Evolutionary conservation across 2,113 vertebrate genomes (phyloP).

Genomic region (Podarcis raffonei): DNA sequence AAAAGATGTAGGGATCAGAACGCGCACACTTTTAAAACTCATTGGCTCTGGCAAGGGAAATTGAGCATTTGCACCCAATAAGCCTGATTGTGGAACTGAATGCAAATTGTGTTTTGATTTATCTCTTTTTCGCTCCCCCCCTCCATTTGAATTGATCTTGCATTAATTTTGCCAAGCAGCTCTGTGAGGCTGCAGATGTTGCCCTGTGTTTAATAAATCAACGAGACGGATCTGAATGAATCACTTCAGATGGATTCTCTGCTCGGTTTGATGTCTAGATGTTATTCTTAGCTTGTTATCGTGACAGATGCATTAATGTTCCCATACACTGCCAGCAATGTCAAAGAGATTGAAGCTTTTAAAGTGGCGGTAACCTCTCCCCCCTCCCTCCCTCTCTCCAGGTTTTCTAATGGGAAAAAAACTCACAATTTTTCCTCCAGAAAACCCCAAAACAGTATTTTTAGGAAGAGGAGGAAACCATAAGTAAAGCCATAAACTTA

Average conservation of each 20-base stretch:
- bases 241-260: conserved; percentile 89
- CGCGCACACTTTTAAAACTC: conserved; percentile 77
- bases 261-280: conserved; percentile 88
- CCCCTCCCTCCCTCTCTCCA: background rate
- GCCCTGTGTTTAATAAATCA: conserved; percentile 90
- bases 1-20: conserved; percentile 59
- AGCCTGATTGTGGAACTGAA: conserved; percentile 84
- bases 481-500: conserved; percentile 54
- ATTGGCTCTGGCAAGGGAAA: conserved; percentile 79
- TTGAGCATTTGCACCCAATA: conserved; percentile 83
- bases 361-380: conserved; percentile 76
- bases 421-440: conserved; percentile 24
- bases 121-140: conserved; percentile 79
- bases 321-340: conserved; percentile 84
- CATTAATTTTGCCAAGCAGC: conserved; percentile 85
- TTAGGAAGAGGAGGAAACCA: conserved; percentile 54
- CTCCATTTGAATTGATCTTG: conserved; percentile 88
- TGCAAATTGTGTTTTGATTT: conserved; percentile 89
- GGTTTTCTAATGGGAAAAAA: background rate
- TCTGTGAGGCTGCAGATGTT: conserved; percentile 88
- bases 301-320: conserved; percentile 93
- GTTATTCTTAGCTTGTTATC: conserved; percentile 95
- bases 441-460: conserved; percentile 62
- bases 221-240: conserved; percentile 90
- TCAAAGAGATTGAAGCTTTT: conserved; percentile 83